Evolutionary conservation across 2,888 invertebrate species (phyloP).

Genomic region (Fragum sueziense): DNA sequence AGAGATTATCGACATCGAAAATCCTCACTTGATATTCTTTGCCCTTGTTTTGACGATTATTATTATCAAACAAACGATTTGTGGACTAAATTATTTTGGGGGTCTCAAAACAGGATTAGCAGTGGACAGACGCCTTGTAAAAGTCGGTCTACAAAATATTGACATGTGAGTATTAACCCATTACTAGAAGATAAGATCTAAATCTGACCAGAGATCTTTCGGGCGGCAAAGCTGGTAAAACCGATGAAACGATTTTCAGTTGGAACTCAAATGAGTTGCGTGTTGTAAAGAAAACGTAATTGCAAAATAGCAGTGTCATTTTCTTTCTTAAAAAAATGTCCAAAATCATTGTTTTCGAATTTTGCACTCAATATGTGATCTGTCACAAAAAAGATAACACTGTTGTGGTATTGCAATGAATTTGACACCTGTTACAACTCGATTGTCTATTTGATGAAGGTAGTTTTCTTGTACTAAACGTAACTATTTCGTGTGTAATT

Average conservation of each 20-base stretch:
- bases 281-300: too few species aligned
- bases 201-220: too few species aligned
- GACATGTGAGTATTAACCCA: too few species aligned
- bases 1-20: too few species aligned
- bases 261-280: too few species aligned
- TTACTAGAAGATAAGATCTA: too few species aligned
- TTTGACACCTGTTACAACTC: not conserved
- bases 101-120: not conserved
- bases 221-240: too few species aligned
- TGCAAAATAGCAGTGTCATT: not conserved
- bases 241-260: too few species aligned
- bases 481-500: not conserved
- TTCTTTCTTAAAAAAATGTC: too few species aligned
- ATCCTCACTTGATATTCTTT: too few species aligned
- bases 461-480: not conserved
- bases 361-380: not conserved
- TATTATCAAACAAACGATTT: not conserved
- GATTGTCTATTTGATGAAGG: not conserved
- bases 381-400: not conserved
- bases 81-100: not conserved
- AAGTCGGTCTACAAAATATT: not conserved
- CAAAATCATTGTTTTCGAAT: not conserved
- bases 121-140: too few species aligned
- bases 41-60: not conserved
- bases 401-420: not conserved